These are phyloP conservation scores for Apeltes quadracus DNA, from an alignment of 2,113 vertebrate genomes.

Conservation along the genomic window DNA sequence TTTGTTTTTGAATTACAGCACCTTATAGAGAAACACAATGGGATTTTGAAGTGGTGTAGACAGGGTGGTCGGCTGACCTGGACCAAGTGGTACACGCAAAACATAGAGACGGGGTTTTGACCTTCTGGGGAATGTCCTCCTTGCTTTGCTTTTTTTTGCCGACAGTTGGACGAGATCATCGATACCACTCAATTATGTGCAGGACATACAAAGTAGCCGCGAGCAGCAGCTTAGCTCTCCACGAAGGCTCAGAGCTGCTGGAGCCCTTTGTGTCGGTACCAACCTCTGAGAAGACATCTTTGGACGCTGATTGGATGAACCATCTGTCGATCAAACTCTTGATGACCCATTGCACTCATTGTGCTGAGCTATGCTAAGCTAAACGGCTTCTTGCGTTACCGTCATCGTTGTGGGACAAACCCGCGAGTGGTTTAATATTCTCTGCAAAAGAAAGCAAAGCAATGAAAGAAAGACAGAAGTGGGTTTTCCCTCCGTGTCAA, in stretches of 20 bases:
- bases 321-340: too few relatives aligned
- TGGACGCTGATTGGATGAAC: too few relatives aligned
- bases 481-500: neutral
- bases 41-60: conserved; percentile 34
- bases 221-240: neutral
- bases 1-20: conserved; percentile 81
- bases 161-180: neutral
- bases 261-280: neutral
- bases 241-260: neutral
- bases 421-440: neutral
- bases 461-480: neutral
- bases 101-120: neutral
- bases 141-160: neutral
- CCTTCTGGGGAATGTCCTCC: neutral
- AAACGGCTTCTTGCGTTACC: neutral
- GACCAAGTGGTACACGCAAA: conserved; percentile 28
- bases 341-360: neutral
- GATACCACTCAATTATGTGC: neutral
- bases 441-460: neutral
- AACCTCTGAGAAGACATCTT: too few relatives aligned
- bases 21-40: conserved; percentile 71
- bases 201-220: neutral
- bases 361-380: neutral
- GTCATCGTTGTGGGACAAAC: neutral
- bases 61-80: conserved; percentile 52